phyloP scores from a whole-genome alignment of 2,888 invertebrate genomes.

The Sepioteuthis lessoniana region DNA sequence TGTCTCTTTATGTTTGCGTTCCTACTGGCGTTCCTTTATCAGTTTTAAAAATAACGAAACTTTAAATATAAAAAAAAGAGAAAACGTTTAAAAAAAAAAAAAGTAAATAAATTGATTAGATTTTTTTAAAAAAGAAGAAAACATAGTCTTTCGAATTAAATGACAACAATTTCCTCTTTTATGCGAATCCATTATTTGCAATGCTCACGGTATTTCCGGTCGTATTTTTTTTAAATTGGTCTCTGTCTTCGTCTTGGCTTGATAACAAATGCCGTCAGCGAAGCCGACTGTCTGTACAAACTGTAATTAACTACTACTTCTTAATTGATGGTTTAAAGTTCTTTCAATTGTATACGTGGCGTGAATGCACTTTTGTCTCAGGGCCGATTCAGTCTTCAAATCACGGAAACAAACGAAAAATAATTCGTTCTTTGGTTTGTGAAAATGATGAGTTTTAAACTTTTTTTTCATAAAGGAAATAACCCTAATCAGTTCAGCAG shows the following conservation, averaged over 20 bases:
- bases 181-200: background rate
- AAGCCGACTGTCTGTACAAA: background rate
- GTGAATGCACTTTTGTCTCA: slow-evolving; percentile 7
- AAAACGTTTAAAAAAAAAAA: too few species aligned
- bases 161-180: background rate
- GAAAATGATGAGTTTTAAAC: background rate
- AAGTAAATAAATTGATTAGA: too few species aligned
- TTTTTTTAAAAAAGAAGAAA: too few species aligned
- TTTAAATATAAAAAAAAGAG: too few species aligned
- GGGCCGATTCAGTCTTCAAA: background rate
- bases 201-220: background rate
- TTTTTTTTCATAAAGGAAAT: background rate
- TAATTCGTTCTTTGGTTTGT: background rate
- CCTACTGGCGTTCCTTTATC: too few species aligned
- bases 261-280: background rate
- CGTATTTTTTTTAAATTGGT: background rate
- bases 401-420: background rate
- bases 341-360: slow-evolving; percentile 5
- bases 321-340: background rate
- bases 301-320: background rate
- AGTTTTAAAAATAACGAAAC: too few species aligned
- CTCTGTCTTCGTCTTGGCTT: background rate
- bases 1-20: too few species aligned
- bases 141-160: too few species aligned
- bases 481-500: background rate